A percentile compares a stretch with the other conserved stretches of the same genome.
phyloP scores from a whole-genome alignment of 2,797 vertebrate species.

The Hypotaenidia okinawae region DNA sequence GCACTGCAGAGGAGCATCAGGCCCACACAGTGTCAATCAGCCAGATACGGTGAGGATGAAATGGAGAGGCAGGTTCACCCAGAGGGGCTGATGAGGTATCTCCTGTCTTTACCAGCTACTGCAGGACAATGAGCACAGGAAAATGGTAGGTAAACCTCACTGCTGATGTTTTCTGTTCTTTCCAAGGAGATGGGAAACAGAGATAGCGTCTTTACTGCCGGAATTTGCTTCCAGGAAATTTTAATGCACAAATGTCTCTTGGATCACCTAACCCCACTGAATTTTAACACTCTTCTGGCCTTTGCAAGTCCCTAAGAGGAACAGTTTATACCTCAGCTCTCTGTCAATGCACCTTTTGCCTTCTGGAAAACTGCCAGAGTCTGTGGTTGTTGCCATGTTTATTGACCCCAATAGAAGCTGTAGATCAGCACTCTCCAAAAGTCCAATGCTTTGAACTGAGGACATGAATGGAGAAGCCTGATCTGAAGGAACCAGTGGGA shows the following conservation, averaged over 20 bases:
- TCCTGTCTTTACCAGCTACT: background rate
- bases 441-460: background rate
- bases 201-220: background rate
- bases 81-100: rapidly evolving
- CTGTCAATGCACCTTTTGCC: background rate
- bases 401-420: background rate
- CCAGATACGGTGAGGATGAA: background rate
- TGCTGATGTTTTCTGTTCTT: background rate
- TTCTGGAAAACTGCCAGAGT: background rate
- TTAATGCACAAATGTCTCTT: background rate
- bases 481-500: background rate
- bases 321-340: background rate
- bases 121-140: background rate
- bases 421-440: background rate
- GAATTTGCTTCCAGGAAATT: background rate
- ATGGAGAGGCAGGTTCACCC: background rate
- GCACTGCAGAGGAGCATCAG: rapidly evolving
- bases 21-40: rapidly evolving
- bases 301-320: background rate
- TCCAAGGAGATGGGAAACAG: background rate
- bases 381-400: background rate
- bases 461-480: background rate
- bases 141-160: background rate
- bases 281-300: background rate
- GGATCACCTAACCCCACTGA: background rate